phyloP scores from a whole-genome alignment of 2,888 invertebrate genomes.

The Pasiphila rectangulata region DNA sequence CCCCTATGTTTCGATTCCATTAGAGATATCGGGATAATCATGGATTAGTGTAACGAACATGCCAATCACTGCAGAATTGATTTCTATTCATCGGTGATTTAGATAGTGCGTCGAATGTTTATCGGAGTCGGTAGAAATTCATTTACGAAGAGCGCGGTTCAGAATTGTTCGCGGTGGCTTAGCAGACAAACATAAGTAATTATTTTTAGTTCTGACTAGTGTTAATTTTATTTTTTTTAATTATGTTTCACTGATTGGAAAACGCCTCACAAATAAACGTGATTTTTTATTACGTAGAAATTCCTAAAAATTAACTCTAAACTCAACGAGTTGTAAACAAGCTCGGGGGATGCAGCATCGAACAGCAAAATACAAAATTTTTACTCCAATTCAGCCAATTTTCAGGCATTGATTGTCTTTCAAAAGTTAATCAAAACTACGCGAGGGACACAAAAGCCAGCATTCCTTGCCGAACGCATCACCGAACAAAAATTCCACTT shows the following conservation, averaged over 20 bases:
- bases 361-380: neutral
- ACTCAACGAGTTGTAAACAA: neutral
- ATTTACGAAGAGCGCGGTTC: too few species aligned
- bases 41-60: conserved; percentile 65
- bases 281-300: too few species aligned
- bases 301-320: neutral
- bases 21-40: conserved; percentile 68
- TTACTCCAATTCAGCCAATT: neutral
- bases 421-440: conserved; percentile 45
- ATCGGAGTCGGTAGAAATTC: too few species aligned
- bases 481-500: conserved; percentile 35
- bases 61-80: conserved; percentile 52
- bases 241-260: too few species aligned
- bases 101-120: conserved; percentile 2
- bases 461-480: conserved; percentile 45
- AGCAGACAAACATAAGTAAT: too few species aligned
- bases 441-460: conserved; percentile 40
- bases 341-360: neutral
- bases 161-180: too few species aligned
- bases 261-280: neutral
- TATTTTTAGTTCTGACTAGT: too few species aligned
- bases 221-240: too few species aligned
- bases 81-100: conserved; percentile 20
- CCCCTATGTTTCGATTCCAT: conserved; percentile 59
- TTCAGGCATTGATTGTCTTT: conserved; percentile 29